Evolutionary conservation across 2,113 vertebrate genomes (phyloP), one percentile per base, ranked within the genome.

Genomic region (Pelobates fuscus): DNA sequence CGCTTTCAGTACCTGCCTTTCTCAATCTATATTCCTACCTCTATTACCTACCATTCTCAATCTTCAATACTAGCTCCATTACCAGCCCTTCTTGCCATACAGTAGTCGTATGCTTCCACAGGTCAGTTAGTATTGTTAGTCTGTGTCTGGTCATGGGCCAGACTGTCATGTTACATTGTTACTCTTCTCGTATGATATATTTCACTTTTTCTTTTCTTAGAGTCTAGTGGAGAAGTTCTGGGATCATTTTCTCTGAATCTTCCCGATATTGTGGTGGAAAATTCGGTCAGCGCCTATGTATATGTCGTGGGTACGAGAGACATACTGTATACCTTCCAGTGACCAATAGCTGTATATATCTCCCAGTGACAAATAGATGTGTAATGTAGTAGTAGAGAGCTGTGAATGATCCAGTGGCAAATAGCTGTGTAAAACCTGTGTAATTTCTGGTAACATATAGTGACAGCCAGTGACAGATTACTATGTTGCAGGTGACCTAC

Each of bases 401-500:
- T 11, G 10, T 27, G 24, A 70, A 71, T 70, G 27, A 8, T 11
- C 17, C 46, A 49, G 8, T 6, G 46, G 17, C 8, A 49, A 15
- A 49, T 49, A 49, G 15, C 46, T 49, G 46, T 49, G 15, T 6
- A n/a, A n/a, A n/a, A n/a, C n/a, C n/a, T n/a, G n/a, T n/a, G n/a
- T n/a, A n/a, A n/a, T n/a, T n/a, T n/a, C n/a, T n/a, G n/a, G 17
- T 49, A 3, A 49, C 46, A 49, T 15, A 6, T 18, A 6, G 46
- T 49, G 46, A 49, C 46, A 49, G 46, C 32, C 11, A 41, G 37
- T 41, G 37, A 41, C 62, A 17, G 37, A 67, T 46, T 77, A 37
- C 68, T 23, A 43, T 58, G 15, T 72, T 69, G 37, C 82, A 95
- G 94, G 93, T 20, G 94, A 95, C 78, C 78, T 94, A 23, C 88